Evolutionary conservation across 2,888 invertebrate species (phyloP).

Genomic region (Malthinus flaveolus): DNA sequence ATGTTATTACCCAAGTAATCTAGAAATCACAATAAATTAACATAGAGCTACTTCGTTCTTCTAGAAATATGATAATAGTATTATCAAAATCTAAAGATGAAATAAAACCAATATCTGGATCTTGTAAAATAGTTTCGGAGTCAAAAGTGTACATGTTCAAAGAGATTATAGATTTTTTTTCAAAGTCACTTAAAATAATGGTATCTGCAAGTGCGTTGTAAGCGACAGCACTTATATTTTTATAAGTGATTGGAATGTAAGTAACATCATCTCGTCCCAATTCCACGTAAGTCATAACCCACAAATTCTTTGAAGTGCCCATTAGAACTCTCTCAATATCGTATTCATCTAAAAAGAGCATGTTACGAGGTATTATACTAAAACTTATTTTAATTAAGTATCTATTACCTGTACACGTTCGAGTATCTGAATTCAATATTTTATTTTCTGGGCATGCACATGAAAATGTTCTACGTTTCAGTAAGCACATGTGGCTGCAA

Average conservation of each 20-base stretch:
- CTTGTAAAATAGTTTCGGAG: not conserved
- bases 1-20: conserved; percentile 74
- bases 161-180: conserved; percentile 53
- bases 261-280: conserved; percentile 68
- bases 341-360: conserved; percentile 46
- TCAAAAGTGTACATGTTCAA: conserved; percentile 47
- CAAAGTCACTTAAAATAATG: conserved; percentile 58
- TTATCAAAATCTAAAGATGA: conserved; percentile 64
- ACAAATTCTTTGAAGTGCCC: conserved; percentile 61
- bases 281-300: conserved; percentile 66
- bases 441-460: conserved; percentile 82
- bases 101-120: conserved; percentile 40
- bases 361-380: not conserved
- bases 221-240: conserved; percentile 67
- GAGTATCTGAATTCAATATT: conserved; percentile 58
- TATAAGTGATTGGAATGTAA: conserved; percentile 43
- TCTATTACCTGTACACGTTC: conserved; percentile 60
- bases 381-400: not conserved
- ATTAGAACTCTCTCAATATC: conserved; percentile 60
- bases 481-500: conserved; percentile 80
- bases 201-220: conserved; percentile 64
- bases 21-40: conserved; percentile 43
- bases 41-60: not conserved
- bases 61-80: not conserved
- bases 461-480: conserved; percentile 59